Evolutionary conservation across 1,140 invertebrate species (phyloP), one percentile per base, ranked within the genome.

Genomic region (Aporrectodea caliginosa): DNA sequence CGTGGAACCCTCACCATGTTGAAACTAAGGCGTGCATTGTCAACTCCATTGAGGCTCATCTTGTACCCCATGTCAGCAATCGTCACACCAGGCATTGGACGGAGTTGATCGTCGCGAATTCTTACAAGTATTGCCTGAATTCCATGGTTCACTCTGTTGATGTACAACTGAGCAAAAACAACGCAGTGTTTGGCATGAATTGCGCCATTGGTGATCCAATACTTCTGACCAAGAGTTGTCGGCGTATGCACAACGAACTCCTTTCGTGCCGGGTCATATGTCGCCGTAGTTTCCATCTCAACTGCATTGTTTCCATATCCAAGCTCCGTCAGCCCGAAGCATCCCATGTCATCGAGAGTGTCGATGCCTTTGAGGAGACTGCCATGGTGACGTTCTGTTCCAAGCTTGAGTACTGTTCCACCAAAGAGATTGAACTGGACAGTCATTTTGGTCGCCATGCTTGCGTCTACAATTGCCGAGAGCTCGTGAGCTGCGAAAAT

Each of bases 141-240:
- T 29, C 86, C 86, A 77, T 86, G 83, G 31, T 87, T 81, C 31
- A 78, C 78, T 22, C 82, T 84, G 0, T 83, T 81, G 16, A 86
- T 81, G 31, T 82, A 76, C 35, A 87, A 78, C 58, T 86, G 83
- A 35, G 86, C 86, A 81, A 87, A 87, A 22, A 87, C 86, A 69
- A 87, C 79, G 69, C 85, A 83, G 73, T 87, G 85, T 31, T 87
- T 84, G 34, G 86, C 86, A 77, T 87, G 86, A 27, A 87, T 81
- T 6, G 86, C 86, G n/a, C 86, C 86, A 77, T 87, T 87, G 6
- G 86, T 87, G 78, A 88, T 88, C 86, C 86, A 87, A 78, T 87
- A 87, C 78, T 87, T 87, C 80, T 87, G 86, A 2, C 85, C 85
- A 70, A 87, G 80, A 14, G 83, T 74, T 27, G 73, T 80, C 1